Percentiles rank a stretch among this genome's conserved stretches.
Evolutionary conservation across 2,797 vertebrate species (phyloP).

Genomic region (Gambusia yucatana): DNA sequence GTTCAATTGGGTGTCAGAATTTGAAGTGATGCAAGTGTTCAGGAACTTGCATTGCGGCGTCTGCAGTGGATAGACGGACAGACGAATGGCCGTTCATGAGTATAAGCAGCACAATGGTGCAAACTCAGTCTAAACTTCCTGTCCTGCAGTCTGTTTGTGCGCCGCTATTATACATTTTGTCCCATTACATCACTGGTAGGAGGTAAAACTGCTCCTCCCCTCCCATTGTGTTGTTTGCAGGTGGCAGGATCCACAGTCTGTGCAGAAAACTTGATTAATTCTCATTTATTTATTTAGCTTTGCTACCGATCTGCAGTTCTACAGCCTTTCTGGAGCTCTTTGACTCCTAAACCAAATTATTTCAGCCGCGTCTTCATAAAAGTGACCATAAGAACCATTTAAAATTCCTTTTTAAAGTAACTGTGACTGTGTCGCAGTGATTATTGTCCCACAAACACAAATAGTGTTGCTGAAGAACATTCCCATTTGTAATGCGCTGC

Average conservation of each 20-base stretch:
- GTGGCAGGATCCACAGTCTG: slow-evolving; percentile 5
- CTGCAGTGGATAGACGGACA: not conserved
- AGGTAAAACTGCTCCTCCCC: slow-evolving; percentile 12
- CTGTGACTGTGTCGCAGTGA: too few relatives aligned
- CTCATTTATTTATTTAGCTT: not conserved
- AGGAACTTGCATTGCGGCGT: not conserved
- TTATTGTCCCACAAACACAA: too few relatives aligned
- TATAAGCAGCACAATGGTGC: not conserved
- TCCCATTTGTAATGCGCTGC: too few relatives aligned
- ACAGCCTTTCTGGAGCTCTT: not conserved
- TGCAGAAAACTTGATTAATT: not conserved
- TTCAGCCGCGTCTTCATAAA: not conserved
- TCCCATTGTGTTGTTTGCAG: not conserved
- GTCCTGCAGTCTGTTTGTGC: slow-evolving; percentile 13
- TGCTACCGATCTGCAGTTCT: not conserved
- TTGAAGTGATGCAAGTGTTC: not conserved
- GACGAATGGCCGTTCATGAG: not conserved
- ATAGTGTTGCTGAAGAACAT: too few relatives aligned
- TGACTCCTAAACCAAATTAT: not conserved
- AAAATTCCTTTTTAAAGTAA: too few relatives aligned
- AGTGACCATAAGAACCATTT: too few relatives aligned
- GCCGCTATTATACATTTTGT: slow-evolving; percentile 27
- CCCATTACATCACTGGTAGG: slow-evolving; percentile 45
- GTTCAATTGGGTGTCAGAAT: not conserved
- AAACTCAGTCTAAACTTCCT: slow-evolving; percentile 26